These are phyloP conservation scores for Embidobia sp. DNA, from an alignment of 2,888 invertebrate species.

Conservation along the genomic window DNA sequence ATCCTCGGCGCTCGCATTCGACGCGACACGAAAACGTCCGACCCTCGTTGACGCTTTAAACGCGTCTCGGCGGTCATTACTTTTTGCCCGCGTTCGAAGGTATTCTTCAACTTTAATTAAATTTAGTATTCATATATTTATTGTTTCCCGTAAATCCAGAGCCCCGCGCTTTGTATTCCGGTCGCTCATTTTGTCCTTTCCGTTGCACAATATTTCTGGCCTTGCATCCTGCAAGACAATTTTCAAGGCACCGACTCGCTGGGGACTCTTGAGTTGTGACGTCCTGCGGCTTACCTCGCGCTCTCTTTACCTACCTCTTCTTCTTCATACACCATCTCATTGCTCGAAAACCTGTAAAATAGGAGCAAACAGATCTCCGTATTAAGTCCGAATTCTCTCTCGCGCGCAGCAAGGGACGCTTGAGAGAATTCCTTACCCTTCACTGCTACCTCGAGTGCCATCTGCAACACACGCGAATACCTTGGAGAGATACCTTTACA, in stretches of 20 bases:
- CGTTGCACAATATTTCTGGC: conserved; percentile 59
- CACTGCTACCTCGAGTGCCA: conserved; percentile 45
- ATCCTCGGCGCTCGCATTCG: no score
- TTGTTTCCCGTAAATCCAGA: conserved; percentile 47
- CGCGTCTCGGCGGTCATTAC: conserved; percentile 16
- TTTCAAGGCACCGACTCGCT: conserved; percentile 51
- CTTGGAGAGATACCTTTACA: conserved; percentile 46
- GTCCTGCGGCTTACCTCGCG: conserved; percentile 55
- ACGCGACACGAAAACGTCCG: no score
- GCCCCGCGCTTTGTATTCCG: conserved; percentile 45
- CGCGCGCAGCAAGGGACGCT: conserved; percentile 59
- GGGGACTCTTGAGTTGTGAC: conserved; percentile 59
- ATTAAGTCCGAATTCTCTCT: conserved; percentile 63
- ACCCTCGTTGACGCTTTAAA: conserved; percentile 18
- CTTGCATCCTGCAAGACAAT: no score
- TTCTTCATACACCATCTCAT: conserved; percentile 61
- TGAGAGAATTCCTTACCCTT: conserved; percentile 54
- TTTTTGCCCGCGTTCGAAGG: conserved; percentile 28
- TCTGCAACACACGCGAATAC: conserved; percentile 55
- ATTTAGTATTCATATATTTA: conserved; percentile 59
- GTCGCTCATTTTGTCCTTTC: conserved; percentile 55
- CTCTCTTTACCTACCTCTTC: conserved; percentile 57
- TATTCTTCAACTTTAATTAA: conserved; percentile 47
- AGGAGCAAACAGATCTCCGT: conserved; percentile 69
- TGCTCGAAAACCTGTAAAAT: conserved; percentile 71